Percentiles rank a stretch among this genome's conserved stretches.
Conservation (phyloP, 2,888 invertebrate species). For the Shargacucullia verbasci region DNA sequence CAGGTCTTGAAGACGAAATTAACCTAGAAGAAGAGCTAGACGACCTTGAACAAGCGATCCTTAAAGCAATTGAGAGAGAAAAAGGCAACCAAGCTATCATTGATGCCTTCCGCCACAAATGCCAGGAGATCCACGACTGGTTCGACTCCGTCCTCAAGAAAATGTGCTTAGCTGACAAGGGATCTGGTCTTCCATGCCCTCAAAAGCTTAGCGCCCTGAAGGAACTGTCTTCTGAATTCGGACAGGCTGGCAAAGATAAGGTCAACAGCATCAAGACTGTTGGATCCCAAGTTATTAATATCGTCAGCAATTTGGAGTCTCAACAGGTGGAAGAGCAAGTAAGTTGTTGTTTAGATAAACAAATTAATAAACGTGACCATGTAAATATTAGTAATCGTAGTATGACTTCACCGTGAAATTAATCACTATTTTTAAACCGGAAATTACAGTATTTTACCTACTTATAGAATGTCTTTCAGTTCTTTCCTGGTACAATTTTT, state of each 20-base stretch:
- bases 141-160: slow-evolving; percentile 94
- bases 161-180: slow-evolving; percentile 95
- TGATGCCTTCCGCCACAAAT: slow-evolving; percentile 92
- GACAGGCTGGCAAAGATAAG: slow-evolving; percentile 92
- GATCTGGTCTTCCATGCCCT: slow-evolving; percentile 94
- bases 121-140: slow-evolving; percentile 94
- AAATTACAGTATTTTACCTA: slow-evolving; percentile 21
- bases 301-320: slow-evolving; percentile 95
- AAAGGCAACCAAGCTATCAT: slow-evolving; percentile 93
- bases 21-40: slow-evolving; percentile 93
- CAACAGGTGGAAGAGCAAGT: slow-evolving; percentile 97
- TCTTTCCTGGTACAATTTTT: not conserved
- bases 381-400: slow-evolving; percentile 8
- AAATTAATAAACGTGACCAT: slow-evolving; percentile 19
- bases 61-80: slow-evolving; percentile 93
- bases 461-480: not conserved
- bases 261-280: slow-evolving; percentile 92
- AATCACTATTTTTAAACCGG: slow-evolving; percentile 23
- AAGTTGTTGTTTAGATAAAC: slow-evolving; percentile 55
- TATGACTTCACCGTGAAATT: slow-evolving; percentile 28
- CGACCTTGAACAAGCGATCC: slow-evolving; percentile 91
- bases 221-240: slow-evolving; percentile 93
- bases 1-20: slow-evolving; percentile 91
- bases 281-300: slow-evolving; percentile 92
- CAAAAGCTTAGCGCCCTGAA: slow-evolving; percentile 94